Conservation (phyloP, 2,797 vertebrate species). For the Sebastes ruberrimus region DNA sequence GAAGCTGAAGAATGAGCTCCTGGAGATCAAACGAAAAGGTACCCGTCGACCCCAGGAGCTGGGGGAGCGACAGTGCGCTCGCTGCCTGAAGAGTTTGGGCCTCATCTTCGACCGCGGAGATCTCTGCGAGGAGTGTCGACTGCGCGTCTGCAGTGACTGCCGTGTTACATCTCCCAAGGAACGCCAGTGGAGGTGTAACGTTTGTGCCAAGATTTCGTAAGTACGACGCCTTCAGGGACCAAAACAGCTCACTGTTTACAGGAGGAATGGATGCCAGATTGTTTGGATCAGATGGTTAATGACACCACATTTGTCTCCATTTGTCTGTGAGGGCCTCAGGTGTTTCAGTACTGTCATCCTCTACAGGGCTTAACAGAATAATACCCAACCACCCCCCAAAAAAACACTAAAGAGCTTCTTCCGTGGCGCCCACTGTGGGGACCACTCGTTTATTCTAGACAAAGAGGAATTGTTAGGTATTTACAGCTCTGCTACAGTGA, state of each 20-base stretch:
- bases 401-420: not conserved
- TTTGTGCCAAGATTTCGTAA: constrained; percentile 94
- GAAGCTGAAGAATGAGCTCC: constrained; percentile 94
- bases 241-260: not conserved
- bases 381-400: not conserved
- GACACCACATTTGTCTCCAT: constrained; percentile 23
- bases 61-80: constrained; percentile 85
- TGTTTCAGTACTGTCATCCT: constrained; percentile 1
- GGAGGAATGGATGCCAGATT: constrained; percentile 20
- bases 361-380: not conserved
- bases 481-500: not conserved
- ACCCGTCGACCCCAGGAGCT: constrained; percentile 79
- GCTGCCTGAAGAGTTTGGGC: constrained; percentile 90
- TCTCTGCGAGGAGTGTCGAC: constrained; percentile 85
- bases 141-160: constrained; percentile 89
- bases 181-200: constrained; percentile 87
- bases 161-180: constrained; percentile 70
- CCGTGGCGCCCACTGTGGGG: not conserved
- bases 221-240: constrained; percentile 63
- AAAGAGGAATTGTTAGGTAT: not conserved
- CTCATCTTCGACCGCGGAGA: constrained; percentile 92
- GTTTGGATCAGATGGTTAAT: constrained; percentile 31
- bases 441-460: not conserved
- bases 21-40: constrained; percentile 90
- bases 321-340: not conserved